phyloP scores from a whole-genome alignment of 1,140 invertebrate species.

The Solenopsis fugax region DNA sequence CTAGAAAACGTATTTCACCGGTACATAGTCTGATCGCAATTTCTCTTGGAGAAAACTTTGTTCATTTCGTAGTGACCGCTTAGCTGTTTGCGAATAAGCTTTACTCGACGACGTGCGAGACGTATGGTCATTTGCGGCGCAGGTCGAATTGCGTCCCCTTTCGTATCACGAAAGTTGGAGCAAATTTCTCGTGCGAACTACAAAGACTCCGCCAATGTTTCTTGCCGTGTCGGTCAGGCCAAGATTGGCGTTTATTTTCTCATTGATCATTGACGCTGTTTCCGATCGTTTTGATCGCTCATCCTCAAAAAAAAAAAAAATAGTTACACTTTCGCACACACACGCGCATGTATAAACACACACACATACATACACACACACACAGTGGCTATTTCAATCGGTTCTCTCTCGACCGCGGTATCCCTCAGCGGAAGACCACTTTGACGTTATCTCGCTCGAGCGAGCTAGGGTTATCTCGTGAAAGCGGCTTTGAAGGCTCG shows the following conservation, averaged over 20 bases:
- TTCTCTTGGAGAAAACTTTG: constrained; percentile 56
- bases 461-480: constrained; percentile 80
- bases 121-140: constrained; percentile 40
- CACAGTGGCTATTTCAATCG: constrained; percentile 71
- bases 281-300: constrained; percentile 74
- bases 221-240: background rate
- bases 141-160: constrained; percentile 23
- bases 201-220: constrained; percentile 48
- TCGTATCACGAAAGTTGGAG: constrained; percentile 41
- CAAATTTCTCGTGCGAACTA: constrained; percentile 36
- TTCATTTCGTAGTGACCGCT: constrained; percentile 48
- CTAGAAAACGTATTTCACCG: constrained; percentile 28
- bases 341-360: too few relatives aligned
- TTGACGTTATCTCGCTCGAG: constrained; percentile 81
- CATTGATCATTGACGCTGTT: constrained; percentile 45
- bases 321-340: constrained; percentile 13
- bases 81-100: constrained; percentile 42
- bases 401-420: constrained; percentile 56
- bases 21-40: constrained; percentile 16
- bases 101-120: constrained; percentile 36
- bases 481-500: constrained; percentile 80
- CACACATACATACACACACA: too few relatives aligned
- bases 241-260: constrained; percentile 69
- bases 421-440: constrained; percentile 73
- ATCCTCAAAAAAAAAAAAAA: constrained; percentile 70